Evolutionary conservation across 2,888 invertebrate species (phyloP), one percentile per base, ranked within the genome.

Genomic region (Sarcophaga carnaria): DNA sequence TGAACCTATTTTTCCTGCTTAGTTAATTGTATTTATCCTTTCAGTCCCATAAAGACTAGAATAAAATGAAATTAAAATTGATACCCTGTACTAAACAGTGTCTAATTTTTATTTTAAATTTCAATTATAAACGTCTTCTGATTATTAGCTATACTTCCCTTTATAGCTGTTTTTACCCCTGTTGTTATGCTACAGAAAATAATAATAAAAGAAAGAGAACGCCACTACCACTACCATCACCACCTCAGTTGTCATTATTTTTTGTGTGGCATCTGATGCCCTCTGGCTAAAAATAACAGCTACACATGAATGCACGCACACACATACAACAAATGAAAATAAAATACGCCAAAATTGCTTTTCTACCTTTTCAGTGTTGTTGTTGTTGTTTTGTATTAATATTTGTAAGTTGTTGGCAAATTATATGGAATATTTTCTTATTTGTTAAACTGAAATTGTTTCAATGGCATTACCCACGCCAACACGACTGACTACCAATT

Each of bases 251-350:
- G 3, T 47, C 25, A 22, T 2, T 25, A 45, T 54, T 37, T 64
- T 70, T 71, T 77, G 63, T 22, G 8, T 67, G 60, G 75, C 86
- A 86, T 83, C 76, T 86, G 87, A 87, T 84, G 84, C 59, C 89
- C 88, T 62, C 22, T 74, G 88, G 89, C 87, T 83, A 79, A 87
- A 88, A 89, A 88, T 86, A 88, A 89, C 89, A 89, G 88, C 88
- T 86, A 74, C 74, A 77, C 78, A 71, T 81, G 78, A 87, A 78
- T 84, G 54, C 76, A 69, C 59, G 72, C 75, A 67, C 66, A 17
- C 8, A 37, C 10, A 8, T 10, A 76, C 88, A 87, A 75, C 64
- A 89, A 87, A 88, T 85, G 85, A 87, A 88, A 82, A 85, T 86
- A 86, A 82, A 83, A 86, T 84, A 77, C 81, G 64, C 78, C 74